These are phyloP conservation scores for Botia kubotai DNA, from an alignment of 2,797 vertebrate genomes.

Conservation along the genomic window DNA sequence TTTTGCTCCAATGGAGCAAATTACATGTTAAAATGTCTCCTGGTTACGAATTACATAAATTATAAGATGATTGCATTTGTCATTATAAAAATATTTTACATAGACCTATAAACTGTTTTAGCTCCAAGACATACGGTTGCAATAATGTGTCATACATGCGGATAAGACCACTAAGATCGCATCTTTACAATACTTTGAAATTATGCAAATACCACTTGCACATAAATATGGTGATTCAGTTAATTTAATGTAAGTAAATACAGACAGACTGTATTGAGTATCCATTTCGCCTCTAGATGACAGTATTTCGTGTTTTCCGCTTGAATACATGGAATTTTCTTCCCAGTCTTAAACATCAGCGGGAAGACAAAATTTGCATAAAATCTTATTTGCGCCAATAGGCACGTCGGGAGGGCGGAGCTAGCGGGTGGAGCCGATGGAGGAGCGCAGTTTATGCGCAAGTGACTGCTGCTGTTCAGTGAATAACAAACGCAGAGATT, in stretches of 20 bases:
- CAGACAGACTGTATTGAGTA: too few relatives aligned
- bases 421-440: constrained; percentile 78
- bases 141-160: too few relatives aligned
- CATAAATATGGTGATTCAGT: too few relatives aligned
- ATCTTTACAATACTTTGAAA: too few relatives aligned
- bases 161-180: too few relatives aligned
- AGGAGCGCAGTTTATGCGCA: constrained; percentile 71
- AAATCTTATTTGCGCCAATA: constrained; percentile 75
- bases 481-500: constrained; percentile 76
- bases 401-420: constrained; percentile 71
- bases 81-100: not conserved
- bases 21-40: not conserved
- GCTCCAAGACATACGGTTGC: not conserved
- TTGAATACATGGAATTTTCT: constrained; percentile 6
- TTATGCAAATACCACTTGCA: not conserved
- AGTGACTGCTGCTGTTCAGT: constrained; percentile 69
- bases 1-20: constrained; percentile 11
- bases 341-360: constrained; percentile 73
- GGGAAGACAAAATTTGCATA: constrained; percentile 78
- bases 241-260: not conserved
- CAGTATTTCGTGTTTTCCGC: constrained; percentile 9
- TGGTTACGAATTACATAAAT: not conserved
- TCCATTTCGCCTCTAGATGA: constrained; percentile 39
- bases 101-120: too few relatives aligned
- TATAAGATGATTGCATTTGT: not conserved